Conservation (phyloP, 1,140 invertebrate species). For the Drosophila carrolli region DNA sequence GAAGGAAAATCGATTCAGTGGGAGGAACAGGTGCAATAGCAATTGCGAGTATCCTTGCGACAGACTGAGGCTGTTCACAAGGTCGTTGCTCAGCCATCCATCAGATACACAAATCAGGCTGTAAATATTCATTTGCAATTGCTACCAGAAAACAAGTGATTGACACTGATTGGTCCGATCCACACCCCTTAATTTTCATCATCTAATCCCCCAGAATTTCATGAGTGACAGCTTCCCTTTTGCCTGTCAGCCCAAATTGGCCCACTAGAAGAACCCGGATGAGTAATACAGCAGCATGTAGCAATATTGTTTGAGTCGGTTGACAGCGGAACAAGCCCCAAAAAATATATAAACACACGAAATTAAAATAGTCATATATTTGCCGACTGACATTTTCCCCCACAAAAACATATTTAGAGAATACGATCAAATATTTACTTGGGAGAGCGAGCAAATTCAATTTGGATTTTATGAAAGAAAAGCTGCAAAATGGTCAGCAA, state of each 20-base stretch:
- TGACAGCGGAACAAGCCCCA: conserved; percentile 38
- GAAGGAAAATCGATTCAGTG: conserved; percentile 31
- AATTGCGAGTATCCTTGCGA: conserved; percentile 1
- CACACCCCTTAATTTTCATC: conserved; percentile 14
- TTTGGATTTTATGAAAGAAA: conserved; percentile 7
- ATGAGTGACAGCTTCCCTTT: conserved; percentile 57
- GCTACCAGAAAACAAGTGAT: conserved; percentile 14
- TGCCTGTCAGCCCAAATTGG: conserved; percentile 53
- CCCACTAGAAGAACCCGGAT: conserved; percentile 25
- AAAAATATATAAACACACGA: conserved; percentile 25
- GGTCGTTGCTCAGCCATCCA: conserved; percentile 5
- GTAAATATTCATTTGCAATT: conserved; percentile 14
- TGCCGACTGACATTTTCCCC: conserved; percentile 17
- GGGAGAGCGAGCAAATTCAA: conserved; percentile 7
- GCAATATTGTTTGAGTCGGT: conserved; percentile 9
- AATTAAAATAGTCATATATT: conserved; percentile 42
- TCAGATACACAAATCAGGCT: conserved; percentile 3
- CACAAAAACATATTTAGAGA: conserved; percentile 9
- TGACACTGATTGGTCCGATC: conserved; percentile 29
- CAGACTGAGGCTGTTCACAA: conserved; percentile 16
- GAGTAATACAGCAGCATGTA: conserved; percentile 41
- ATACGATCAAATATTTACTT: conserved; percentile 29
- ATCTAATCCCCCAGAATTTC: not conserved
- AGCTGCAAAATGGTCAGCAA: conserved; percentile 1
- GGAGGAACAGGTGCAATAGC: conserved; percentile 17